Conservation (phyloP, 2,797 vertebrate genomes). For the Sebastes jordani region DNA sequence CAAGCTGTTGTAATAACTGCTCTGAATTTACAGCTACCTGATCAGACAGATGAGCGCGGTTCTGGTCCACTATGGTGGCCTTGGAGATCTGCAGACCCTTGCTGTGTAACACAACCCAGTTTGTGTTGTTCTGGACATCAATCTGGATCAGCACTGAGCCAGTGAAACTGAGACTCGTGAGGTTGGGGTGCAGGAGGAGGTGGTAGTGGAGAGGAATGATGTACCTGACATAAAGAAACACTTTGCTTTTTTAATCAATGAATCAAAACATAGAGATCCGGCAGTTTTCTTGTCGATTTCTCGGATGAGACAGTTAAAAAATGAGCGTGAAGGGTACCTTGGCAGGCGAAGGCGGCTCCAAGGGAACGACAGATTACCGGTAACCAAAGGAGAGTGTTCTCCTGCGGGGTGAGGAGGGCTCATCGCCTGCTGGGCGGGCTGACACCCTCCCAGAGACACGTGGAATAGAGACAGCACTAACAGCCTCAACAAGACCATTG, state of each 20-base stretch:
- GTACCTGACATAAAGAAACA: conserved; percentile 70
- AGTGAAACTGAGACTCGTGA: conserved; percentile 77
- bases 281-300: background rate
- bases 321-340: conserved; percentile 35
- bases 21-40: conserved; percentile 54
- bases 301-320: background rate
- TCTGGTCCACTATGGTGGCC: conserved; percentile 78
- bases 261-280: background rate
- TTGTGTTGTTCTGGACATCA: conserved; percentile 80
- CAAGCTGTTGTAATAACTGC: background rate
- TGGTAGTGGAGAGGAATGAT: conserved; percentile 82
- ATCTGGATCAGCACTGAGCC: conserved; percentile 82
- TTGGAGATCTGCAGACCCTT: conserved; percentile 78
- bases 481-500: conserved; percentile 52
- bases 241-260: background rate
- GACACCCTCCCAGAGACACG: conserved; percentile 37
- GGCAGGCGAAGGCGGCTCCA: conserved; percentile 80
- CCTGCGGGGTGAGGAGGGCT: conserved; percentile 35
- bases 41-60: conserved; percentile 67
- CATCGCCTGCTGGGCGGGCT: conserved; percentile 38
- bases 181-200: conserved; percentile 82
- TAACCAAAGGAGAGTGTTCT: conserved; percentile 58
- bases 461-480: conserved; percentile 61
- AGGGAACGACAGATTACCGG: conserved; percentile 79
- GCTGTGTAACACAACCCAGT: conserved; percentile 82